A percentile compares a stretch with the other conserved stretches of the same genome.
phyloP scores from a whole-genome alignment of 1,140 invertebrate genomes.

The Drosophila pruinosa region DNA sequence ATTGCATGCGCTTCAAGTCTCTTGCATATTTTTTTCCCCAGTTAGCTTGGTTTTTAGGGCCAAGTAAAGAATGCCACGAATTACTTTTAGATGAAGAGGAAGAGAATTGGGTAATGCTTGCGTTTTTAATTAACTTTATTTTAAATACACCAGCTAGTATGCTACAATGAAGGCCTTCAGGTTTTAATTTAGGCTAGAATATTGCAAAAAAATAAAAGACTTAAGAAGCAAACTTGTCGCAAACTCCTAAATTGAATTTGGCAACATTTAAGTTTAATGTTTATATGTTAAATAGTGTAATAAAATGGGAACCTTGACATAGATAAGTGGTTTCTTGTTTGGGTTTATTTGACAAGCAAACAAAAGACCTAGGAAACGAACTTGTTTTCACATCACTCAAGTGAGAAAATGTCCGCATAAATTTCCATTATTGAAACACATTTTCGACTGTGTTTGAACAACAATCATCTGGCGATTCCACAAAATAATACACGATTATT shows the following conservation, averaged over 20 bases:
- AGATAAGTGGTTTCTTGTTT: background rate
- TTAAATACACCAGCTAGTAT: background rate
- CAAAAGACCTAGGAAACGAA: constrained; percentile 55
- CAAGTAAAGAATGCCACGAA: background rate
- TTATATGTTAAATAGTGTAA: background rate
- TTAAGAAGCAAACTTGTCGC: constrained; percentile 2
- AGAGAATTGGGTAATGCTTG: background rate
- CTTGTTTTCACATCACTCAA: constrained; percentile 4
- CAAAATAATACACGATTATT: constrained; percentile 48
- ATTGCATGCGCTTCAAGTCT: constrained; percentile 63
- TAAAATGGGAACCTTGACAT: constrained; percentile 9
- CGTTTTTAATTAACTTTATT: background rate
- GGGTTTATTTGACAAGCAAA: constrained; percentile 4
- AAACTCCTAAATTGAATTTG: background rate
- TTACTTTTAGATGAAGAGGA: background rate
- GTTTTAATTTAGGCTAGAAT: background rate
- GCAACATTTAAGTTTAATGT: background rate
- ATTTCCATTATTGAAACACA: constrained; percentile 1
- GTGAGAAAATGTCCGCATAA: background rate
- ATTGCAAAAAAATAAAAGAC: background rate
- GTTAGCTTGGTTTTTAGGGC: background rate
- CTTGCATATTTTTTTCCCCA: constrained; percentile 37
- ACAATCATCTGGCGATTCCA: background rate
- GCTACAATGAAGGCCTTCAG: background rate
- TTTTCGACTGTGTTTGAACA: background rate